phyloP scores from a whole-genome alignment of 2,113 vertebrate species.

The Helogale parvula region DNA sequence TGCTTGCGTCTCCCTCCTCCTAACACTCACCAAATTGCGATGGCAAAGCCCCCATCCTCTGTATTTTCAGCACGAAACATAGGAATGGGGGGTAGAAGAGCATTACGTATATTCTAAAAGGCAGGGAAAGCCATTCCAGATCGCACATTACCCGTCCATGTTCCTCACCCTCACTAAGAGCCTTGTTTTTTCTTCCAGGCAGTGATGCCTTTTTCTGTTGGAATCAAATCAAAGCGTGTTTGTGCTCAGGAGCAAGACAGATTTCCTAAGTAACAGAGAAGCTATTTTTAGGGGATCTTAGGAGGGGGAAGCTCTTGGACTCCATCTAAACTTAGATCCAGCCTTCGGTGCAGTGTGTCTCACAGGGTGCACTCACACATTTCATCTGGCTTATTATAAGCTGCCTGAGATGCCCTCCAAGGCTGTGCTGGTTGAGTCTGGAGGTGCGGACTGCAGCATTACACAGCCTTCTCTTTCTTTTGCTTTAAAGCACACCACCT shows the following conservation, averaged over 20 bases:
- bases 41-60: not conserved
- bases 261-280: constrained; percentile 53
- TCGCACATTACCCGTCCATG: not conserved
- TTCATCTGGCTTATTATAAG: not conserved
- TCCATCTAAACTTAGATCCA: constrained; percentile 54
- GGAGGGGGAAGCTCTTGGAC: constrained; percentile 23
- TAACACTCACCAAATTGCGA: not conserved
- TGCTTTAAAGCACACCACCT: not conserved
- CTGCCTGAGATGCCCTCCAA: not conserved
- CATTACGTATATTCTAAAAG: not conserved
- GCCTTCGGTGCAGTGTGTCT: not conserved
- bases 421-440: no score
- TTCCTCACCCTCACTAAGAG: not conserved
- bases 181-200: not conserved
- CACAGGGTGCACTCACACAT: not conserved
- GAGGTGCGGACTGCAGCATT: not conserved
- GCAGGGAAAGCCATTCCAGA: not conserved
- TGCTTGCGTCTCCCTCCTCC: not conserved
- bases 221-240: constrained; percentile 56
- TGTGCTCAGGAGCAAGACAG: constrained; percentile 34
- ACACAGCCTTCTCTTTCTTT: not conserved
- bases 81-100: not conserved
- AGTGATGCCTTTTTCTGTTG: constrained; percentile 20
- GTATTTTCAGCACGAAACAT: not conserved
- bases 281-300: constrained; percentile 65